Evolutionary conservation across 2,113 vertebrate genomes (phyloP).

Genomic region (Nestor notabilis): DNA sequence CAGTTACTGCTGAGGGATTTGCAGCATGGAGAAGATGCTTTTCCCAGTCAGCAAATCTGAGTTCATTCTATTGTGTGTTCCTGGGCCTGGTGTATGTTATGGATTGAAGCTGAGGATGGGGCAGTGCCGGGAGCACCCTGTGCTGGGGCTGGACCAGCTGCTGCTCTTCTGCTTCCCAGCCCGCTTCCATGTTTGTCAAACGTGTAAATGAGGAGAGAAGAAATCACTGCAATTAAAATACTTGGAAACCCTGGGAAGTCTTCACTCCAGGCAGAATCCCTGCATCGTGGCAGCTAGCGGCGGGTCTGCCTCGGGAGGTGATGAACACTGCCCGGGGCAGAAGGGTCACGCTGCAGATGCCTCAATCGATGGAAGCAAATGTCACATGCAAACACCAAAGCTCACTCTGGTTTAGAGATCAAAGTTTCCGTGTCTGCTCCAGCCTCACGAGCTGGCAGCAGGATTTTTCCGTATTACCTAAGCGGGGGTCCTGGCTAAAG

Average conservation of each 20-base stretch:
- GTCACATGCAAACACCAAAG: background rate
- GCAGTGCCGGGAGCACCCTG: background rate
- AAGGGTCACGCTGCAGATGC: background rate
- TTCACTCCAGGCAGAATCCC: background rate
- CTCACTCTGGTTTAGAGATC: background rate
- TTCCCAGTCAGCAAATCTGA: background rate
- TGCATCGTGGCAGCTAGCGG: accelerated
- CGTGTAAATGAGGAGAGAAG: background rate
- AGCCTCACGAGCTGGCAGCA: background rate
- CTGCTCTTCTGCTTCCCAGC: background rate
- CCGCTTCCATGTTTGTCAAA: background rate
- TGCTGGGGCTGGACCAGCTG: background rate
- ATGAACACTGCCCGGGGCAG: background rate
- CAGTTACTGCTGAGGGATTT: background rate
- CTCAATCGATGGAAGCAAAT: accelerated
- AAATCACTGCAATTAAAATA: background rate
- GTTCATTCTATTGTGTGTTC: background rate
- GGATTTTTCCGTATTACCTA: background rate
- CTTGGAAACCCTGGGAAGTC: background rate
- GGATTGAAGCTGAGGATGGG: accelerated
- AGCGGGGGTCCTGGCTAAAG: background rate
- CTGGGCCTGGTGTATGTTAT: accelerated
- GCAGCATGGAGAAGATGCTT: background rate
- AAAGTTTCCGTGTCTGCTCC: background rate
- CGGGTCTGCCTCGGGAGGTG: background rate